Percentiles rank a stretch among this genome's conserved stretches.
Evolutionary conservation across 2,113 vertebrate genomes (phyloP).

Genomic region (Albula goreensis): DNA sequence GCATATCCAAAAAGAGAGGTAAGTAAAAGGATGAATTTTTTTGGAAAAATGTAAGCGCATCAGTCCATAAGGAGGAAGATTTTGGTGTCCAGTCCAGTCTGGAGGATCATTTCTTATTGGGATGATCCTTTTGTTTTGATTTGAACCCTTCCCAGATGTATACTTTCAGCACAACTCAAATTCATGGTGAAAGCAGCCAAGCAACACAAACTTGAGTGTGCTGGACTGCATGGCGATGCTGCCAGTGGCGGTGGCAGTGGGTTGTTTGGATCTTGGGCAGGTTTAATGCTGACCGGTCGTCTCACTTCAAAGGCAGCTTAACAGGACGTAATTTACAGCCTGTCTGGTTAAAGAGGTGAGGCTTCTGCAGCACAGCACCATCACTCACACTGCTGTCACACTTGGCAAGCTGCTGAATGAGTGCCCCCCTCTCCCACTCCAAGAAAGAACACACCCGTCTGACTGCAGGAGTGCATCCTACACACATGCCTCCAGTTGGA

Average conservation of each 20-base stretch:
- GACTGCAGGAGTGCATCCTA: neutral
- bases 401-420: neutral
- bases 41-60: neutral
- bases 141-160: neutral
- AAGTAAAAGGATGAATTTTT: no score
- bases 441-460: neutral
- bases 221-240: neutral
- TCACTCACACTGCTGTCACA: constrained; percentile 21
- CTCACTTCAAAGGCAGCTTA: constrained; percentile 23
- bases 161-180: neutral
- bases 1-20: neutral
- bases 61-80: neutral
- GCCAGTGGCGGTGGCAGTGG: no score
- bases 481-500: neutral
- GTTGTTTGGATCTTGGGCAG: neutral
- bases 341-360: constrained; percentile 14
- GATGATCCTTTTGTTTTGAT: neutral
- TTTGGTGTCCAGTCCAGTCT: neutral
- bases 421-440: neutral
- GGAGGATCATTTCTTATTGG: neutral
- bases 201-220: neutral
- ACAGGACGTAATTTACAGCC: constrained; percentile 22
- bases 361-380: neutral
- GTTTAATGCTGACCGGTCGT: neutral
- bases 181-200: neutral